phyloP scores from a whole-genome alignment of 2,797 vertebrate genomes.

The Mormyrops boulengeri region DNA sequence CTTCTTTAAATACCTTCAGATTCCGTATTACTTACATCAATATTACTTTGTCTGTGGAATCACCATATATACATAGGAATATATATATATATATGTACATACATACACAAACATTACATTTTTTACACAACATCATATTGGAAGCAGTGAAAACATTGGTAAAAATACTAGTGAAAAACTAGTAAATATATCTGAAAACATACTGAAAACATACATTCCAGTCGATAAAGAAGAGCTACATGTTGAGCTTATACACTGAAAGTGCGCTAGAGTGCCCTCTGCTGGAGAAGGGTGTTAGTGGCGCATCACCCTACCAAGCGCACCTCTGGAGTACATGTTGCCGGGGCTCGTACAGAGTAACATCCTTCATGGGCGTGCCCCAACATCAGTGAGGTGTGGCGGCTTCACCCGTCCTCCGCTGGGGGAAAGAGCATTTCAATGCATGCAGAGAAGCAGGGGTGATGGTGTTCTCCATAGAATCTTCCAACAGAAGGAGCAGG shows the following conservation, averaged over 20 bases:
- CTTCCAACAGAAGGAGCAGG: background rate
- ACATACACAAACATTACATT: background rate
- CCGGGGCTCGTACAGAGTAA: background rate
- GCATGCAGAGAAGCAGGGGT: background rate
- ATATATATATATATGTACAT: background rate
- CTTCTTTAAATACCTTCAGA: background rate
- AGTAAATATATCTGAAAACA: constrained; percentile 2
- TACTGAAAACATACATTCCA: constrained; percentile 8
- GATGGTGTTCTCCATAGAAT: constrained; percentile 22
- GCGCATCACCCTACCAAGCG: background rate
- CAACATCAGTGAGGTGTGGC: background rate
- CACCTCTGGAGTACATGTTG: background rate
- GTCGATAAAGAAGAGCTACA: background rate
- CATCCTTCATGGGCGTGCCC: background rate
- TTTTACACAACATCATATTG: constrained; percentile 1
- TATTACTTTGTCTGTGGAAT: background rate
- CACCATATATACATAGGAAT: background rate
- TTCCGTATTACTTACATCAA: background rate
- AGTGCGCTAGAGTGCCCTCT: background rate
- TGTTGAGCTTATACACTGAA: background rate
- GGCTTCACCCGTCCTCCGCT: background rate
- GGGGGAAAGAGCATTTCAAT: background rate
- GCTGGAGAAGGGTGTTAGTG: background rate
- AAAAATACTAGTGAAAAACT: constrained; percentile 25
- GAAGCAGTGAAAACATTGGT: constrained; percentile 11